phyloP scores from a whole-genome alignment of 2,888 invertebrate species.

The Cryptosula pallasiana region DNA sequence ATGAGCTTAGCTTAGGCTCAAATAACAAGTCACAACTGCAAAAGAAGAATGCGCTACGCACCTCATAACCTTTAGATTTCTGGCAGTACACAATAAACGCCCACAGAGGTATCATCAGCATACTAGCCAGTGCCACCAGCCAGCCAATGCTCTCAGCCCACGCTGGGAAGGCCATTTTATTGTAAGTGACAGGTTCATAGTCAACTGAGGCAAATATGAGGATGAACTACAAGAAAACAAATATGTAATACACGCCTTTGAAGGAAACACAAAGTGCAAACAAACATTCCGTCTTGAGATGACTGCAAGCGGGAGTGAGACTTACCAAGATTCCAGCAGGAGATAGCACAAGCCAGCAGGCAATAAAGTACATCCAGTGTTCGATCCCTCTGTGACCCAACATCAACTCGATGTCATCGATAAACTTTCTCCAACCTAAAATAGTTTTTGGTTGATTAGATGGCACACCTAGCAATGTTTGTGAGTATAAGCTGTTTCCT shows the following conservation, averaged over 20 bases:
- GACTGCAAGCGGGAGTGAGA: too few relatives aligned
- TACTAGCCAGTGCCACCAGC: not conserved
- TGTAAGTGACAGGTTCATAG: constrained; percentile 21
- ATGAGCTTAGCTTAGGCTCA: too few relatives aligned
- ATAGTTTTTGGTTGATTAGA: too few relatives aligned
- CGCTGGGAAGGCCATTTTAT: constrained; percentile 5
- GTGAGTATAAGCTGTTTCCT: too few relatives aligned
- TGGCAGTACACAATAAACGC: constrained; percentile 22
- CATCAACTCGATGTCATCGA: constrained; percentile 19
- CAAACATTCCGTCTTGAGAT: too few relatives aligned
- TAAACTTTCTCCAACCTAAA: constrained; percentile 16
- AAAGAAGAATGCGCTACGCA: not conserved
- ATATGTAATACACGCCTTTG: not conserved
- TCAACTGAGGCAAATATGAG: constrained; percentile 7
- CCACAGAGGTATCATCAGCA: constrained; percentile 25
- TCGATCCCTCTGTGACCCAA: not conserved
- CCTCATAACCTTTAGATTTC: not conserved
- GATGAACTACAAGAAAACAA: constrained; percentile 20
- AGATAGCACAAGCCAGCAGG: constrained; percentile 17
- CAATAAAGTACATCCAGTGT: constrained; percentile 22
- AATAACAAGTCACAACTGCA: too few relatives aligned
- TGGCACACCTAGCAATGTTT: too few relatives aligned
- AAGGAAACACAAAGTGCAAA: too few relatives aligned
- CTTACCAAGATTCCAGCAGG: constrained; percentile 8
- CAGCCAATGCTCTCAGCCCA: constrained; percentile 25